Conservation (phyloP, 64 coral and sea anemone genomes). For the Dendrophyllia cribrosa region DNA sequence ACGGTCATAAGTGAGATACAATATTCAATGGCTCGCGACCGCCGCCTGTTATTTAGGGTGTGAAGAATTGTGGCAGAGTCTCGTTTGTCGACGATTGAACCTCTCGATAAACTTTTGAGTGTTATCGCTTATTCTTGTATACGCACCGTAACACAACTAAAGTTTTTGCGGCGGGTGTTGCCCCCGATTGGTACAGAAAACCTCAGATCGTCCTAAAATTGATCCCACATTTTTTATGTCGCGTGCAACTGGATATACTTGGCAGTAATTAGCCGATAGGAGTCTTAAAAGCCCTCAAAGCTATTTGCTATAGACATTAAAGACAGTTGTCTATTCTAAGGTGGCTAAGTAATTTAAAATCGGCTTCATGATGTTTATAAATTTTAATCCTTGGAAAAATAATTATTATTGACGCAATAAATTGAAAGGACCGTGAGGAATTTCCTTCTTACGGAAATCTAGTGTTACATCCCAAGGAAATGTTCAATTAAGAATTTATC, state of each 20-base stretch:
- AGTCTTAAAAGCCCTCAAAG: neutral
- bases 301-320: neutral
- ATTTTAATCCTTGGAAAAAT: neutral
- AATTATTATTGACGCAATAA: neutral
- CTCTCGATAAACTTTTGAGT: neutral
- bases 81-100: slow-evolving; percentile 3
- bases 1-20: neutral
- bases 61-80: neutral
- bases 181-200: neutral
- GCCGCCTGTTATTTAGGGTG: neutral
- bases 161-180: neutral
- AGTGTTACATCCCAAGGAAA: slow-evolving; percentile 8
- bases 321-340: neutral
- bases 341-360: neutral
- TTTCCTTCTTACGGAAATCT: slow-evolving; percentile 52
- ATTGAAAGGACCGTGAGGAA: neutral
- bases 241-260: slow-evolving; percentile 5
- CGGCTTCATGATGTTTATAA: neutral
- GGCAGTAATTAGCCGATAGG: neutral
- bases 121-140: neutral
- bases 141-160: neutral
- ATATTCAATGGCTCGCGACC: neutral
- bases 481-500: neutral
- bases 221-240: neutral
- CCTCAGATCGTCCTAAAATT: neutral